phyloP scores from a whole-genome alignment of 1,140 invertebrate genomes.

The Acromyrmex charruanus region DNA sequence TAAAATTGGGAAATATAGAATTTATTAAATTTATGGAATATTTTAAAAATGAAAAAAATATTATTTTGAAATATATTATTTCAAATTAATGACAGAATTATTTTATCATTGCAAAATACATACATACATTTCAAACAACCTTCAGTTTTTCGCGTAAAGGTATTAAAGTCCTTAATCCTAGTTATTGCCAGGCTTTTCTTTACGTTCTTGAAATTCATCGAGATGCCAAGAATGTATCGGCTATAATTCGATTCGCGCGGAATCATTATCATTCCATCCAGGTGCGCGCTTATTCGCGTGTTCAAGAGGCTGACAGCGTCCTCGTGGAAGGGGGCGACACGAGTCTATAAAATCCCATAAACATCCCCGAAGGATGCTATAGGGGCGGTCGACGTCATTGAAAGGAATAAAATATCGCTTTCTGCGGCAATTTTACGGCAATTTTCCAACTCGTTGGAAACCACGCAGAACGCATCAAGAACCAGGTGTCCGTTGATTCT shows the following conservation, averaged over 20 bases:
- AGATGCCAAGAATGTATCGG: not conserved
- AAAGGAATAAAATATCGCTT: constrained; percentile 86
- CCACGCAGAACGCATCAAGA: constrained; percentile 34
- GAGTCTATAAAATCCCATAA: constrained; percentile 83
- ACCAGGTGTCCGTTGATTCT: constrained; percentile 67
- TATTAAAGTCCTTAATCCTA: constrained; percentile 19
- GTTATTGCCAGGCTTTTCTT: not conserved
- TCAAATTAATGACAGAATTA: not conserved
- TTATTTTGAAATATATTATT: not conserved
- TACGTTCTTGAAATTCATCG: not conserved
- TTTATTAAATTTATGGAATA: constrained; percentile 16
- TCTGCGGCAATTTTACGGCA: constrained; percentile 86
- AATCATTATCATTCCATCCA: constrained; percentile 35
- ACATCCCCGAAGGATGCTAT: constrained; percentile 72
- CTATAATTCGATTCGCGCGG: not conserved
- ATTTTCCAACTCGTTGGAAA: constrained; percentile 83
- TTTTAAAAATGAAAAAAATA: not conserved
- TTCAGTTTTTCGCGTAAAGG: not conserved
- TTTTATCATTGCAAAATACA: not conserved
- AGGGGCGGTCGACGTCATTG: constrained; percentile 66
- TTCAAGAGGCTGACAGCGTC: constrained; percentile 11
- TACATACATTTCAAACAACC: not conserved
- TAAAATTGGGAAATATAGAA: not conserved
- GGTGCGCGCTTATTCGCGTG: constrained; percentile 50
- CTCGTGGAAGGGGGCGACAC: constrained; percentile 43